Percentiles rank a stretch among this genome's conserved stretches.
Conservation (phyloP, 2,113 vertebrate genomes). For the Pongo abelii region DNA sequence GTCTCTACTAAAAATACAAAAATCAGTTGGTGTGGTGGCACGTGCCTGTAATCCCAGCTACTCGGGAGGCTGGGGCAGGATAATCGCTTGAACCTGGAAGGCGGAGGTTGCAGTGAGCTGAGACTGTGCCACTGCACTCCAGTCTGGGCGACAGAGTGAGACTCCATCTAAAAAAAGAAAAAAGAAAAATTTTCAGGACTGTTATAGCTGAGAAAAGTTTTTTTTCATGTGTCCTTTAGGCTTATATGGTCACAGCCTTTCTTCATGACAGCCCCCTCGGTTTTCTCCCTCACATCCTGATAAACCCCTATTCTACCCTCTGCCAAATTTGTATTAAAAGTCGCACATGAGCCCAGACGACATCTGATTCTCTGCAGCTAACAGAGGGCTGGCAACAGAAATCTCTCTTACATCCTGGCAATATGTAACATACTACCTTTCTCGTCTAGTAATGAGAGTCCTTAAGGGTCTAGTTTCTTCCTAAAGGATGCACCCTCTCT, state of each 20-base stretch:
- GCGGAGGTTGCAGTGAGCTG: too few species aligned
- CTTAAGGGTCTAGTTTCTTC: conserved; percentile 24
- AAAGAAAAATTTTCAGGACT: neutral
- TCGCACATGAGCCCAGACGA: neutral
- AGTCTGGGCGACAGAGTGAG: too few species aligned
- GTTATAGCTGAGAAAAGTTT: neutral
- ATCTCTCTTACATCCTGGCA: neutral
- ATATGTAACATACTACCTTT: neutral
- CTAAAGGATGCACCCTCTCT: neutral
- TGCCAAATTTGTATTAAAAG: neutral
- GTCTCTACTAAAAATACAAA: too few species aligned
- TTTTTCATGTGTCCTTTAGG: neutral
- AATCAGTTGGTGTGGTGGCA: too few species aligned
- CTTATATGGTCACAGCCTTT: neutral
- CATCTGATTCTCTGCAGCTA: neutral
- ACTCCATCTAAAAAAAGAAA: too few species aligned
- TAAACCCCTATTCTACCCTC: neutral
- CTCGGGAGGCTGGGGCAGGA: too few species aligned
- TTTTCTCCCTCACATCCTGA: neutral
- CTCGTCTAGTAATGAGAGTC: neutral
- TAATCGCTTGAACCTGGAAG: too few species aligned
- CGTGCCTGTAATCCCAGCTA: too few species aligned
- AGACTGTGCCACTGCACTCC: too few species aligned
- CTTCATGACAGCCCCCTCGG: neutral
- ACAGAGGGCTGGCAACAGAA: neutral